A percentile compares a stretch with the other conserved stretches of the same genome.
These are phyloP conservation scores for Rattus rattus DNA, from an alignment of 2,113 vertebrate genomes.

Conservation along the genomic window DNA sequence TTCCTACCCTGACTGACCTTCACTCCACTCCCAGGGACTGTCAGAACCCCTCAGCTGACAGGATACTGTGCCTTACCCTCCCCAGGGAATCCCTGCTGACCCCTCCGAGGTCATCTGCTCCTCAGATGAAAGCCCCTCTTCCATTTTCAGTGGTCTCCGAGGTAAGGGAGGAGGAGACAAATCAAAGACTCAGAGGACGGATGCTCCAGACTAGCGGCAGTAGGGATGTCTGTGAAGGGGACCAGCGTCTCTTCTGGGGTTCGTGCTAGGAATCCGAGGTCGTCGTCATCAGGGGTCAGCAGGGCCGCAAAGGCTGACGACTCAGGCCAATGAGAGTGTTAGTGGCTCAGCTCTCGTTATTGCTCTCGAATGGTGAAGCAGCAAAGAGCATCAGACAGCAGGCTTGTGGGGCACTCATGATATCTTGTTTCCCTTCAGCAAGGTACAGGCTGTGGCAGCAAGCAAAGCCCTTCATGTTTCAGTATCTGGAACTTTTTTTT, in stretches of 20 bases:
- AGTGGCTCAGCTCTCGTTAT: neutral
- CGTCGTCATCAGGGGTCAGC: neutral
- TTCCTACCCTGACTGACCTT: neutral
- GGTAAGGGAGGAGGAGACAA: neutral
- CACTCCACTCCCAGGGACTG: neutral
- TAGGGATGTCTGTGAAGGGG: neutral
- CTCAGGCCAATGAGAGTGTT: neutral
- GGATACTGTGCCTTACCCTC: neutral
- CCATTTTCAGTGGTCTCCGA: neutral
- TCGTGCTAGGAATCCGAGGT: neutral
- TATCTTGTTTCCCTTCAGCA: neutral
- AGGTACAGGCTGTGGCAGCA: neutral
- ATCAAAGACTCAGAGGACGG: neutral
- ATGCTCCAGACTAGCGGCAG: neutral
- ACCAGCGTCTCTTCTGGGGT: neutral
- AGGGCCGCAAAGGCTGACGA: neutral
- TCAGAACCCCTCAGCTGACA: neutral
- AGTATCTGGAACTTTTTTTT: neutral
- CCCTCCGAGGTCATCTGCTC: no score
- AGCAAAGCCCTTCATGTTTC: neutral
- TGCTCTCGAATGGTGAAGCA: neutral
- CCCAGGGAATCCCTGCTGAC: neutral
- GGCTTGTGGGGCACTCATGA: no score
- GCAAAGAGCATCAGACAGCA: neutral
- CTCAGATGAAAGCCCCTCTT: neutral